Percentiles rank a stretch among this genome's conserved stretches.
Conservation (phyloP, 2,797 vertebrate species). For the Pachyuromys duprasi region DNA sequence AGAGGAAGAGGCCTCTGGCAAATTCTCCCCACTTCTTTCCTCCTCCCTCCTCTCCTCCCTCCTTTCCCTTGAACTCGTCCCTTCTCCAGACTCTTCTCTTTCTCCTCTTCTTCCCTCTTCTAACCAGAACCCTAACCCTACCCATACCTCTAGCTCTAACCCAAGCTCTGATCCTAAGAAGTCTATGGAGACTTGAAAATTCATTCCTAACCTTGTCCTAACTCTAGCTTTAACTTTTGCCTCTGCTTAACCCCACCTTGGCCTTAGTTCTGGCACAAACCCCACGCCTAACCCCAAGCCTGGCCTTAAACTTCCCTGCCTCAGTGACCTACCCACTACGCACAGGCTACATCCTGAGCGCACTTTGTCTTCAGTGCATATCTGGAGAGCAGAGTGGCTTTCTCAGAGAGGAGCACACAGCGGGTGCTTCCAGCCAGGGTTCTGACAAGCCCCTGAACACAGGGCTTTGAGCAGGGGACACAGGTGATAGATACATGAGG, state of each 20-base stretch:
- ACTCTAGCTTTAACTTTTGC: neutral
- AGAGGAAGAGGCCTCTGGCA: neutral
- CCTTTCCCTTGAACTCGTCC: no score
- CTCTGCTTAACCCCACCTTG: neutral
- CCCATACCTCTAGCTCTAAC: neutral
- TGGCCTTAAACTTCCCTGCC: neutral
- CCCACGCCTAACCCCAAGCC: neutral
- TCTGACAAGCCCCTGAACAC: neutral
- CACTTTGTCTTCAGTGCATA: rapidly evolving
- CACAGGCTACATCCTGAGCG: rapidly evolving
- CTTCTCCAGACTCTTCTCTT: neutral
- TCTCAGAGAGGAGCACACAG: neutral
- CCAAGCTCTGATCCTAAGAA: neutral
- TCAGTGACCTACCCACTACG: neutral
- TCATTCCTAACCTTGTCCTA: neutral
- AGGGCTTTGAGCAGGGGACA: neutral
- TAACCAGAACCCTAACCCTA: neutral
- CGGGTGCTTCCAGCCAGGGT: neutral
- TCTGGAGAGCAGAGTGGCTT: neutral
- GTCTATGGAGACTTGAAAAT: neutral
- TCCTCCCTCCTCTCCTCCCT: neutral
- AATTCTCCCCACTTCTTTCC: neutral
- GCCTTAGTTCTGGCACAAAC: neutral
- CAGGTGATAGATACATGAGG: neutral
- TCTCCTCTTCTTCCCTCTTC: neutral